phyloP scores from a whole-genome alignment of 2,797 vertebrate genomes.

The Chromis chromis region DNA sequence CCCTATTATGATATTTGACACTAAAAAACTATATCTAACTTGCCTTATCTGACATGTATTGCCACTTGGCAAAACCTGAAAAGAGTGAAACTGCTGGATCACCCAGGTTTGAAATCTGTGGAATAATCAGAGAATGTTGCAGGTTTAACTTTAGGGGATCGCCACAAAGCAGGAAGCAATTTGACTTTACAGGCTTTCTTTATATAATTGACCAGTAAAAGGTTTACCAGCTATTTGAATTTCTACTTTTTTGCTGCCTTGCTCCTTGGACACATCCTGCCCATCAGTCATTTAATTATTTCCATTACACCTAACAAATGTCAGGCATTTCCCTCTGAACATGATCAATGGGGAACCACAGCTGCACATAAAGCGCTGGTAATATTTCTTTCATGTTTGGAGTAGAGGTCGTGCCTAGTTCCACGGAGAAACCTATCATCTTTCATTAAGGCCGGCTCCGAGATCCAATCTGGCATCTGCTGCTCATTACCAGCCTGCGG shows the following conservation, averaged over 20 bases:
- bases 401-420: constrained; percentile 67
- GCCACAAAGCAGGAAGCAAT: constrained; percentile 22
- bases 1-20: neutral
- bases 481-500: constrained; percentile 77
- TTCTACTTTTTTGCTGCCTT: constrained; percentile 21
- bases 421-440: constrained; percentile 76
- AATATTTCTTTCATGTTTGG: constrained; percentile 70
- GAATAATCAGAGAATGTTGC: neutral
- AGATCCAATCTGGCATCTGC: constrained; percentile 84
- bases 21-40: neutral
- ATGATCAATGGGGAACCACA: constrained; percentile 68
- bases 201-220: constrained; percentile 11
- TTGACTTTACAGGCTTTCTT: constrained; percentile 6
- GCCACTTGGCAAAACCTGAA: neutral
- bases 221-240: constrained; percentile 23
- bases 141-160: neutral
- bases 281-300: constrained; percentile 65
- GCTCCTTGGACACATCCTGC: constrained; percentile 50
- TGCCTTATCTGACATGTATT: neutral
- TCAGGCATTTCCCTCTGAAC: constrained; percentile 72
- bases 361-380: constrained; percentile 58
- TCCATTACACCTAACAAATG: constrained; percentile 70
- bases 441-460: constrained; percentile 76
- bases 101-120: neutral
- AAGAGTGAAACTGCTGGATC: neutral